Conservation (phyloP, 2,113 vertebrate species). For the Pholis gunnellus region DNA sequence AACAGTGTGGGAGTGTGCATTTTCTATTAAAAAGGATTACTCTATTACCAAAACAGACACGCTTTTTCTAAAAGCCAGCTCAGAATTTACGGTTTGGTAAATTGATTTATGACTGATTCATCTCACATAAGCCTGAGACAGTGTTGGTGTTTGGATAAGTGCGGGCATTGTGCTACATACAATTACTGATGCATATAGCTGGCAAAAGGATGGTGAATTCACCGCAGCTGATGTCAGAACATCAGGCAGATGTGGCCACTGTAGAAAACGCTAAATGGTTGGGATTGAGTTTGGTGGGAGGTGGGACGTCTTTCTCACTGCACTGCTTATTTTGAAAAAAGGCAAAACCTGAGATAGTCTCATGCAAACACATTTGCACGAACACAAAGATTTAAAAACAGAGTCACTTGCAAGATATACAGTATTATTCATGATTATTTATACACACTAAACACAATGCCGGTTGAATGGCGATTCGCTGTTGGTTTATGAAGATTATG, state of each 20-base stretch:
- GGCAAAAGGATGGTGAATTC: conserved; percentile 58
- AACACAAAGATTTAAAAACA: conserved; percentile 50
- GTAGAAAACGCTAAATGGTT: conserved; percentile 50
- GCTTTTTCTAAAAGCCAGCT: conserved; percentile 68
- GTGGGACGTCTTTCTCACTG: conserved; percentile 25
- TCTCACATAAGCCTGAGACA: conserved; percentile 68
- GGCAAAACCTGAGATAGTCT: conserved; percentile 36
- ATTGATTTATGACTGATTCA: conserved; percentile 81
- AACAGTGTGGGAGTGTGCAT: conserved; percentile 69
- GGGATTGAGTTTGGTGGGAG: conserved; percentile 50
- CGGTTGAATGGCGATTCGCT: conserved; percentile 62
- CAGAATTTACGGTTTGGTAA: conserved; percentile 71
- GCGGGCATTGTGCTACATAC: conserved; percentile 67
- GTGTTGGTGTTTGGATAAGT: conserved; percentile 71
- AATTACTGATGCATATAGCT: conserved; percentile 57
- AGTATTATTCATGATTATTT: conserved; percentile 51
- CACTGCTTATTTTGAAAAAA: conserved; percentile 50
- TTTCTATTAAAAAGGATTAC: conserved; percentile 83
- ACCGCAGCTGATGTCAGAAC: conserved; percentile 56
- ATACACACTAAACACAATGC: conserved; percentile 41
- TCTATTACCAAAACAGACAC: conserved; percentile 75
- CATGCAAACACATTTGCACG: conserved; percentile 30
- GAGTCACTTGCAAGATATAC: conserved; percentile 35
- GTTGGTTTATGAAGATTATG: conserved; percentile 74
- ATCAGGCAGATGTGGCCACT: conserved; percentile 37